These are phyloP conservation scores for Chelonia mydas DNA, from an alignment of 2,797 vertebrate species.

Conservation along the genomic window DNA sequence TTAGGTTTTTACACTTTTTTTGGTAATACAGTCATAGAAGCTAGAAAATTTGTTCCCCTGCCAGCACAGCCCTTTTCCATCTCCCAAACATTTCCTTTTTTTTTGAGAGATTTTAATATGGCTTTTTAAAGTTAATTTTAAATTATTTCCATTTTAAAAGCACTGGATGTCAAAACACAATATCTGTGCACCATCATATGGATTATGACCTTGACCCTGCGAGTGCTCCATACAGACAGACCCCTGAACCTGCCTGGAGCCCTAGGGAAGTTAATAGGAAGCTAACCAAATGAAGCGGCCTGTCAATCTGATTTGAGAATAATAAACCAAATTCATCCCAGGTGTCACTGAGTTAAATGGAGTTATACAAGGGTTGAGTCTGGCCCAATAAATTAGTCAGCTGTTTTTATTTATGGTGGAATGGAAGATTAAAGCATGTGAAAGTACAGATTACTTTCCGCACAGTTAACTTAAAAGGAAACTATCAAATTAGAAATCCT, in stretches of 20 bases:
- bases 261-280: rapidly evolving
- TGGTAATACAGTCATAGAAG: not conserved
- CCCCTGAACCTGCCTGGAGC: rapidly evolving
- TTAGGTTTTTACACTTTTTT: not conserved
- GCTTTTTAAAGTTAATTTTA: not conserved
- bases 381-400: rapidly evolving
- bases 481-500: not conserved
- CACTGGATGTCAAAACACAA: not conserved
- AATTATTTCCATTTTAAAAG: not conserved
- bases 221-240: rapidly evolving
- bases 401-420: not conserved
- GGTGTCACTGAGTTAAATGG: rapidly evolving
- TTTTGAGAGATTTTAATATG: not conserved
- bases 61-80: not conserved
- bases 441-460: not conserved
- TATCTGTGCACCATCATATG: rapidly evolving
- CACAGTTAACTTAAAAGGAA: not conserved
- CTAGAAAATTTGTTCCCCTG: not conserved
- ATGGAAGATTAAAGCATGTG: not conserved
- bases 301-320: not conserved
- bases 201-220: not conserved
- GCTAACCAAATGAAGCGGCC: not conserved
- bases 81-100: not conserved
- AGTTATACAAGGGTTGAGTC: rapidly evolving
- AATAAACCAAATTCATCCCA: rapidly evolving